These are phyloP conservation scores for Lycorma delicatula DNA, from an alignment of 1,140 invertebrate genomes.

Conservation along the genomic window DNA sequence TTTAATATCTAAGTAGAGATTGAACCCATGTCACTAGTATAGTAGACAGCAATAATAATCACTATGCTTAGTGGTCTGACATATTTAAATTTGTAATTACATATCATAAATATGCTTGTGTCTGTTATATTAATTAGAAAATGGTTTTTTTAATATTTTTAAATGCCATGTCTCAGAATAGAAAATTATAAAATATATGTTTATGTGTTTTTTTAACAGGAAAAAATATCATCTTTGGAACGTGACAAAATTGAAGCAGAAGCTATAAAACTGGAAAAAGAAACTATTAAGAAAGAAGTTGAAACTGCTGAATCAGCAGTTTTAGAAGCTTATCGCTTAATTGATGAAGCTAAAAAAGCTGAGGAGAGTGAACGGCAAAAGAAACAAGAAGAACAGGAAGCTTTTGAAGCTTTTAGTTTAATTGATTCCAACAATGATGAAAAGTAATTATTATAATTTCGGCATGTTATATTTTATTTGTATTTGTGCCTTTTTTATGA, in stretches of 20 bases:
- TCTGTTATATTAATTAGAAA: no score
- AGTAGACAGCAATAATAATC: no score
- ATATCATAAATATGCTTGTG: no score
- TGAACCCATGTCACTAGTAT: no score
- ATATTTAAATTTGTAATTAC: no score
- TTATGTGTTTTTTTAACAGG: conserved; percentile 29
- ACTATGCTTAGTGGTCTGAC: no score
- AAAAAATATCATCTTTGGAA: conserved; percentile 56
- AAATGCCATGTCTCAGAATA: background rate
- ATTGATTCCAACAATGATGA: conserved; percentile 72
- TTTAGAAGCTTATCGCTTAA: conserved; percentile 60
- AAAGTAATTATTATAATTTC: conserved; percentile 35
- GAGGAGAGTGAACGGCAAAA: conserved; percentile 52
- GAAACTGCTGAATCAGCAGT: conserved; percentile 66
- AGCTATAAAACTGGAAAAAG: conserved; percentile 60
- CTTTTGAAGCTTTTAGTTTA: conserved; percentile 57
- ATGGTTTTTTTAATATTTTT: conserved; percentile 1
- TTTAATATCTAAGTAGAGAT: no score
- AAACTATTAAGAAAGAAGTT: conserved; percentile 56
- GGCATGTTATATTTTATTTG: no score
- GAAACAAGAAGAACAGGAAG: conserved; percentile 48
- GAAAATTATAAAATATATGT: conserved; percentile 9
- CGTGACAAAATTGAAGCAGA: conserved; percentile 63
- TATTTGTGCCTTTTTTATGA: no score
- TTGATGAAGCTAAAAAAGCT: conserved; percentile 22